Evolutionary conservation across 2,888 invertebrate species (phyloP).

Genomic region (Idaea straminata): DNA sequence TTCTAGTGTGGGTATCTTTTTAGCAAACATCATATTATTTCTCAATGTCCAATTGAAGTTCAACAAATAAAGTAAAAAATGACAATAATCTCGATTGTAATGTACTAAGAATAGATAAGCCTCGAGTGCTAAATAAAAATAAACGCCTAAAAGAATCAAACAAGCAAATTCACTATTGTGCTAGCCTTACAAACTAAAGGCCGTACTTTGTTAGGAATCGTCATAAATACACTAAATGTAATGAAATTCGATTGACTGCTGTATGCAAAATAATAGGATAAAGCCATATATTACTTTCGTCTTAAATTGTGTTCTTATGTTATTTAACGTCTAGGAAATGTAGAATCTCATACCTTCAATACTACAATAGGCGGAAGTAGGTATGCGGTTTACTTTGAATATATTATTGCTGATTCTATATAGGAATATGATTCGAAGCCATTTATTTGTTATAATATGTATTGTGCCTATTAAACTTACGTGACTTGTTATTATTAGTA

Average conservation of each 20-base stretch:
- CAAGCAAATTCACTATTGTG: neutral
- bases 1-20: too few species aligned
- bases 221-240: too few species aligned
- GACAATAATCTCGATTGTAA: too few species aligned
- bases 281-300: neutral
- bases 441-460: conserved; percentile 13
- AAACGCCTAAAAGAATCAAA: neutral
- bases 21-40: too few species aligned
- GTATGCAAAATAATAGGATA: neutral
- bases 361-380: conserved; percentile 3
- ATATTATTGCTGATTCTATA: conserved; percentile 7
- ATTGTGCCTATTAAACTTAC: conserved; percentile 16
- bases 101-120: too few species aligned
- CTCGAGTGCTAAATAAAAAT: neutral
- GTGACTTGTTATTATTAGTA: conserved; percentile 20
- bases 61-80: too few species aligned
- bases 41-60: too few species aligned
- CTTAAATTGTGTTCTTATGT: neutral
- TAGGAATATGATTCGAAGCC: conserved; percentile 16
- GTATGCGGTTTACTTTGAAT: conserved; percentile 8
- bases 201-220: too few species aligned
- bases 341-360: conserved; percentile 14
- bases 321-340: neutral
- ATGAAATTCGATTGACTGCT: too few species aligned
- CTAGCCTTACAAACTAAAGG: neutral